Conservation (phyloP, 2,113 vertebrate species). For the Neopipo cinnamomea region DNA sequence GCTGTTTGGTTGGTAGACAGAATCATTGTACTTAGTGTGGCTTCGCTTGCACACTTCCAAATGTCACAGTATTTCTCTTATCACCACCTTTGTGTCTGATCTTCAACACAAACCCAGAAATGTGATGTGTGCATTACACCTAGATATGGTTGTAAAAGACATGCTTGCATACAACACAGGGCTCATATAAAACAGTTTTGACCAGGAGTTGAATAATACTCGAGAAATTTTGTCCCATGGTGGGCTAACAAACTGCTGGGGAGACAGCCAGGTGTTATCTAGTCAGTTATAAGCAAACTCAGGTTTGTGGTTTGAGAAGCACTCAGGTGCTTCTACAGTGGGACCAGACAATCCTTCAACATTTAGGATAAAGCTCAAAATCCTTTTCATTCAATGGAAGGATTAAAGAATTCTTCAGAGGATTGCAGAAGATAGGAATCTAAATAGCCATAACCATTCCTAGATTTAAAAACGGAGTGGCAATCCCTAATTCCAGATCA, state of each 20-base stretch:
- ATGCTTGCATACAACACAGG: background rate
- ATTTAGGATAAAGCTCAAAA: background rate
- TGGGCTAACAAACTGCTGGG: background rate
- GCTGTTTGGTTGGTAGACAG: background rate
- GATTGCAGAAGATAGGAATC: background rate
- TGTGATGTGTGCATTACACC: background rate
- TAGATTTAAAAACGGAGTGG: background rate
- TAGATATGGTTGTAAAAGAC: background rate
- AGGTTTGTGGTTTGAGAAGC: background rate
- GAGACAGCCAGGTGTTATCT: background rate
- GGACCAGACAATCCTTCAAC: background rate
- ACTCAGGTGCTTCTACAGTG: background rate
- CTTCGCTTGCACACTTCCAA: background rate
- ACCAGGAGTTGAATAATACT: background rate
- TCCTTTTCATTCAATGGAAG: background rate
- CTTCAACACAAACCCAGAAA: background rate
- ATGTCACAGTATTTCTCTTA: background rate
- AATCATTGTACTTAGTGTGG: background rate
- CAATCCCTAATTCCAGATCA: background rate
- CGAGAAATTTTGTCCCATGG: background rate
- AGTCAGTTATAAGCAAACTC: background rate
- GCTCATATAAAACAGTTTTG: background rate
- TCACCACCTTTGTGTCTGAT: background rate
- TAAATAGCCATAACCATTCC: background rate
- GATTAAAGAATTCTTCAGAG: background rate